Evolutionary conservation across 2,113 vertebrate genomes (phyloP).

Genomic region (Pseudorasbora parva): DNA sequence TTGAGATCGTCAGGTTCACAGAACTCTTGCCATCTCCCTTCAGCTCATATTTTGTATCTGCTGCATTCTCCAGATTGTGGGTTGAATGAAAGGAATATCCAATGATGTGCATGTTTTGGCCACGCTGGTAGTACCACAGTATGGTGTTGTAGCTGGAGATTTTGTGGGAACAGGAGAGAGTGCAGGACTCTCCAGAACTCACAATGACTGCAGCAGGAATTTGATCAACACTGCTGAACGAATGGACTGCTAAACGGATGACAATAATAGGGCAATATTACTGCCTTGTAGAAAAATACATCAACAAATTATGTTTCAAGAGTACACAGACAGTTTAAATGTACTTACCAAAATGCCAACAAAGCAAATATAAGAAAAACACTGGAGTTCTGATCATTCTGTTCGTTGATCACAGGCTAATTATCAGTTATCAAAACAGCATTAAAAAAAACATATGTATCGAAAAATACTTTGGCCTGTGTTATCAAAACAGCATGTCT

Average conservation of each 20-base stretch:
- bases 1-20: not conserved
- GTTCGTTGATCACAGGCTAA: not conserved
- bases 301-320: not conserved
- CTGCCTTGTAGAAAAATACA: not conserved
- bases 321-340: not conserved
- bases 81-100: constrained; percentile 23
- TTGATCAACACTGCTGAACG: constrained; percentile 37
- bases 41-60: not conserved
- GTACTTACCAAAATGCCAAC: not conserved
- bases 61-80: constrained; percentile 10
- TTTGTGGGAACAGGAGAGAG: constrained; percentile 49
- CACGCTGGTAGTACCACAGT: constrained; percentile 51
- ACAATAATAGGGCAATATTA: not conserved
- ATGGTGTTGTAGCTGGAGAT: constrained; percentile 44
- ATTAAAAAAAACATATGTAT: not conserved
- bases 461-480: not conserved
- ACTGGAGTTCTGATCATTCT: constrained; percentile 2
- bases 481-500: not conserved
- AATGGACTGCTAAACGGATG: not conserved
- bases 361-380: not conserved
- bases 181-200: not conserved
- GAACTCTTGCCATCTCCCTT: not conserved
- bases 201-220: constrained; percentile 24
- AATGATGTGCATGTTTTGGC: not conserved
- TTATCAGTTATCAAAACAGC: not conserved